A percentile compares a stretch with the other conserved stretches of the same genome.
phyloP scores from a whole-genome alignment of 2,113 vertebrate genomes.

The Coregonus clupeaformis region DNA sequence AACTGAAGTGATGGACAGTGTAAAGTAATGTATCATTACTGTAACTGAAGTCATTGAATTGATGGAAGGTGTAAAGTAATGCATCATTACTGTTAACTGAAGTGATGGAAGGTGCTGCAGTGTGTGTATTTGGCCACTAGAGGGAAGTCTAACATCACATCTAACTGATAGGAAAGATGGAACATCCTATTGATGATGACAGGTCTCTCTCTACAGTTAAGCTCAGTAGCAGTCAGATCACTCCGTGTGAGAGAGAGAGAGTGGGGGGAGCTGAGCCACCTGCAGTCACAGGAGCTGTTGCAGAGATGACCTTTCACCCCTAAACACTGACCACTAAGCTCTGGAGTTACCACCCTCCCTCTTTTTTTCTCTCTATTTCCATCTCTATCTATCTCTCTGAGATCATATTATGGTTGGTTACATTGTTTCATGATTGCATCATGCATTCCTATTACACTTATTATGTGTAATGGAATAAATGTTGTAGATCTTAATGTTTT shows the following conservation, averaged over 20 bases:
- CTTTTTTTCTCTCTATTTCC: background rate
- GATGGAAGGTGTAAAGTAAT: background rate
- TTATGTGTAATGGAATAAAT: no score
- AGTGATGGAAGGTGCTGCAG: background rate
- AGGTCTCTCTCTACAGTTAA: background rate
- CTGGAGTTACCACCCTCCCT: background rate
- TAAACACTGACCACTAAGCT: background rate
- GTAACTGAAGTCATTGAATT: no score
- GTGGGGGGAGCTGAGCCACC: constrained; percentile 4
- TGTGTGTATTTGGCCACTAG: constrained; percentile 23
- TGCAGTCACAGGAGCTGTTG: constrained; percentile 23
- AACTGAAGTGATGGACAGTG: no score
- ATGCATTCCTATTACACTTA: background rate
- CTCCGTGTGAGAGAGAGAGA: background rate
- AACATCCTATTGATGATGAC: no score
- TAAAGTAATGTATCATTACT: no score
- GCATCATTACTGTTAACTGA: background rate
- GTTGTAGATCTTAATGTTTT: no score
- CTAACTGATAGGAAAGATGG: background rate
- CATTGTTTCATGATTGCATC: no score
- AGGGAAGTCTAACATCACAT: constrained; percentile 22
- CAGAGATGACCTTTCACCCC: constrained; percentile 18
- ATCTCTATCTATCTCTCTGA: background rate
- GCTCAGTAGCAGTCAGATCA: background rate
- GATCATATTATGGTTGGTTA: background rate